A percentile compares a stretch with the other conserved stretches of the same genome.
phyloP scores from a whole-genome alignment of 2,888 invertebrate genomes.

The Hecatera dysodea region DNA sequence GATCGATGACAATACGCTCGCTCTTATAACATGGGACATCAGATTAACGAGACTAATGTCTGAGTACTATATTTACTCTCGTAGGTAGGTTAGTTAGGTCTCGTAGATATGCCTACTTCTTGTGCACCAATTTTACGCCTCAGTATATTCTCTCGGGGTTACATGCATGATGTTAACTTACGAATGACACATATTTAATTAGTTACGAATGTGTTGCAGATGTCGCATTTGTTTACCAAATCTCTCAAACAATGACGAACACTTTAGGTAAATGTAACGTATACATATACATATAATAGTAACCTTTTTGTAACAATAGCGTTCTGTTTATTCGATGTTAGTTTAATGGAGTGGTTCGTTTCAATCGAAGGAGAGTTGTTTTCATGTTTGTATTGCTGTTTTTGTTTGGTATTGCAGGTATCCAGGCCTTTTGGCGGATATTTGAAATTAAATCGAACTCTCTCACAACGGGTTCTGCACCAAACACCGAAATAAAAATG shows the following conservation, averaged over 20 bases:
- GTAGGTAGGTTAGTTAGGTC: no score
- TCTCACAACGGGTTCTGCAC: no score
- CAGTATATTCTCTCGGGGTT: not conserved
- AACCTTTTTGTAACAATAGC: not conserved
- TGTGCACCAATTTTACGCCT: not conserved
- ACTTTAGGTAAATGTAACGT: not conserved
- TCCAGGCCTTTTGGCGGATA: conserved; percentile 4
- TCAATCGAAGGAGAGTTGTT: conserved; percentile 32
- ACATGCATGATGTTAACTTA: not conserved
- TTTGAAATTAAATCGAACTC: no score
- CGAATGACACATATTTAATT: not conserved
- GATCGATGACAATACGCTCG: not conserved
- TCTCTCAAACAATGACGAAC: not conserved
- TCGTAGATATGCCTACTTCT: no score
- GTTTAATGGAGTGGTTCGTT: conserved; percentile 24
- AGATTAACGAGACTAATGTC: not conserved
- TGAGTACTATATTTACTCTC: no score
- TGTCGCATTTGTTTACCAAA: no score
- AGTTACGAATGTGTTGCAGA: not conserved
- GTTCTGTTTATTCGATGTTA: conserved; percentile 23
- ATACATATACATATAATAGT: no score
- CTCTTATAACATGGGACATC: not conserved
- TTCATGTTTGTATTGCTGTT: conserved; percentile 19
- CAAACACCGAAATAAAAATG: no score
- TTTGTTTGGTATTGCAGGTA: conserved; percentile 22